phyloP scores from a whole-genome alignment of 1,140 invertebrate species.

The Daktulosphaira vitifoliae region DNA sequence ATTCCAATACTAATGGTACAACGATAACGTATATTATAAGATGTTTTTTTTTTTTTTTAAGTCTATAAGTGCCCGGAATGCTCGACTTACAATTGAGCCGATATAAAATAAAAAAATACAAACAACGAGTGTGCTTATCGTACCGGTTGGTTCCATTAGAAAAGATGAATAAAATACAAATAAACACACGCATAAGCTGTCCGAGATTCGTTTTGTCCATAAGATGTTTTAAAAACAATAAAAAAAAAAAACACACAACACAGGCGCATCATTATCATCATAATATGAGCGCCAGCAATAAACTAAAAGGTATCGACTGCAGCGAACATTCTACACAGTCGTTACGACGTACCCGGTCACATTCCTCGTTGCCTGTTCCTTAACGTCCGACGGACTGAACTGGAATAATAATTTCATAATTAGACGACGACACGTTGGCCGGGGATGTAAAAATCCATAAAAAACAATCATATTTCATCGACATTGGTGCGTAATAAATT shows the following conservation, averaged over 20 bases:
- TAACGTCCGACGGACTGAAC: neutral
- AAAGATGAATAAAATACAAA: constrained; percentile 27
- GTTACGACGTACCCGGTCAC: neutral
- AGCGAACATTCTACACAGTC: no score
- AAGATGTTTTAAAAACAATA: constrained; percentile 14
- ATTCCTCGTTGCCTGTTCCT: neutral
- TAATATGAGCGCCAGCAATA: neutral
- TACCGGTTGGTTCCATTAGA: constrained; percentile 28
- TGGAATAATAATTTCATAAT: no score
- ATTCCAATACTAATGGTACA: constrained; percentile 19
- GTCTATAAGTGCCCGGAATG: constrained; percentile 7
- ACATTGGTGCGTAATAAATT: no score
- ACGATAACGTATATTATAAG: neutral
- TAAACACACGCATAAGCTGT: neutral
- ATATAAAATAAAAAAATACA: constrained; percentile 6
- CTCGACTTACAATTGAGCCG: neutral
- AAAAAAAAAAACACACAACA: neutral
- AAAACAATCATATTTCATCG: no score
- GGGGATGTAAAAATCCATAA: no score
- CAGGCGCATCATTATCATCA: neutral
- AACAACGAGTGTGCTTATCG: constrained; percentile 17
- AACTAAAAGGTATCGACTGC: no score
- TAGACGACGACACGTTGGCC: no score
- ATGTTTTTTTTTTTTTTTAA: neutral
- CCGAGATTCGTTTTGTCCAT: constrained; percentile 25